Percentiles rank a stretch among this genome's conserved stretches.
phyloP scores from a whole-genome alignment of 2,888 invertebrate species.

The Catocala sponsa region DNA sequence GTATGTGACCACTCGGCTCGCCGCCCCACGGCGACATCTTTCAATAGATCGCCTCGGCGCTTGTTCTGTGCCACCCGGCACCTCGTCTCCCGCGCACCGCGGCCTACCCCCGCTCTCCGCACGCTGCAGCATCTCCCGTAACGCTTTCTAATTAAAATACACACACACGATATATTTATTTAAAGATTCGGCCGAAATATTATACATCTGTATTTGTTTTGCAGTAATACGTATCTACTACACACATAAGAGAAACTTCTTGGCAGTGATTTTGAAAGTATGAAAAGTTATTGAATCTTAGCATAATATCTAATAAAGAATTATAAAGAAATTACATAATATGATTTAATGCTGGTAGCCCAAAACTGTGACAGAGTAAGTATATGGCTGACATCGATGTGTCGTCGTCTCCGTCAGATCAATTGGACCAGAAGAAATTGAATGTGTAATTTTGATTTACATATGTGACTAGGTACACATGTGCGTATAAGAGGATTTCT shows the following conservation, averaged over 20 bases:
- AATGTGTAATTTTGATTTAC: slow-evolving; percentile 75
- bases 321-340: neutral
- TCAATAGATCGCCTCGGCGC: slow-evolving; percentile 77
- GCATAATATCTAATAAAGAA: neutral
- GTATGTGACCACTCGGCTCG: slow-evolving; percentile 85
- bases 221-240: neutral
- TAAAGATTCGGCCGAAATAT: slow-evolving; percentile 39
- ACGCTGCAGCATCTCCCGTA: slow-evolving; percentile 52
- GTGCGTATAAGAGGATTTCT: slow-evolving; percentile 83
- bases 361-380: neutral
- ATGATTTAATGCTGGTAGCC: neutral
- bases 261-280: neutral
- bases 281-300: neutral
- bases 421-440: slow-evolving; percentile 64
- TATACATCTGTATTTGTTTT: neutral
- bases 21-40: slow-evolving; percentile 78
- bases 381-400: neutral
- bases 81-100: slow-evolving; percentile 30
- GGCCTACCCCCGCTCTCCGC: slow-evolving; percentile 35
- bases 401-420: slow-evolving; percentile 28
- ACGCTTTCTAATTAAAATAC: slow-evolving; percentile 71
- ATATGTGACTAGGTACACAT: slow-evolving; percentile 75
- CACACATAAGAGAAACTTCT: neutral
- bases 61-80: slow-evolving; percentile 55
- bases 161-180: slow-evolving; percentile 48